Evolutionary conservation across 2,113 vertebrate genomes (phyloP).

Genomic region (Rafetus swinhoei): DNA sequence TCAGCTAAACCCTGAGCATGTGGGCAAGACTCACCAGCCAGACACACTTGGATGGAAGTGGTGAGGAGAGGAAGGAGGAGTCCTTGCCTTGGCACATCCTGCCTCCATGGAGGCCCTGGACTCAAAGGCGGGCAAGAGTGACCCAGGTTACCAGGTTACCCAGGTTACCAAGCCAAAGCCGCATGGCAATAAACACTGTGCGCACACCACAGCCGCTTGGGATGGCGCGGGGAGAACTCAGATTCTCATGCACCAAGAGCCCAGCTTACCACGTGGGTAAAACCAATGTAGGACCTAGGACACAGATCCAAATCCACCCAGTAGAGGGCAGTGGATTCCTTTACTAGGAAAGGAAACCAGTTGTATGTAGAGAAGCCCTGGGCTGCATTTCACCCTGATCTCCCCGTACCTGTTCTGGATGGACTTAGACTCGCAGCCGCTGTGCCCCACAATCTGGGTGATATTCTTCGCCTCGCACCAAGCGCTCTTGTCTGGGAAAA

Average conservation of each 20-base stretch:
- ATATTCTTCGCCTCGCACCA: constrained; percentile 99
- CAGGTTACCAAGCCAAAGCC: neutral
- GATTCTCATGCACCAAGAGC: neutral
- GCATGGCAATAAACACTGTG: neutral
- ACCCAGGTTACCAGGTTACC: neutral
- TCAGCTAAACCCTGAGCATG: no score
- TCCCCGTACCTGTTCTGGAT: constrained; percentile 94
- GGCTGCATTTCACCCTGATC: neutral
- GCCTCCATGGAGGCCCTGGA: neutral
- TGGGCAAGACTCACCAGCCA: no score
- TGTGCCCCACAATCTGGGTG: constrained; percentile 99
- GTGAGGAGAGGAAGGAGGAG: neutral
- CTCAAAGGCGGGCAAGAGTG: neutral
- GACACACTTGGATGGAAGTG: neutral
- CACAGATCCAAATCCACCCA: neutral
- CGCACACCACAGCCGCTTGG: neutral
- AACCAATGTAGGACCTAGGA: neutral
- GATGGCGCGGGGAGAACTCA: neutral
- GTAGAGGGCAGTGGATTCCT: neutral
- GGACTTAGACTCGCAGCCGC: constrained; percentile 94
- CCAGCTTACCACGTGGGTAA: neutral
- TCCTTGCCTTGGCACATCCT: neutral
- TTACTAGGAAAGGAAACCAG: no score
- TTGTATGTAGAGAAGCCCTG: neutral
- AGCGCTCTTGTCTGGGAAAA: constrained; percentile 98